Conservation (phyloP, 2,888 invertebrate genomes). For the Chaetogeoica ovagalla region DNA sequence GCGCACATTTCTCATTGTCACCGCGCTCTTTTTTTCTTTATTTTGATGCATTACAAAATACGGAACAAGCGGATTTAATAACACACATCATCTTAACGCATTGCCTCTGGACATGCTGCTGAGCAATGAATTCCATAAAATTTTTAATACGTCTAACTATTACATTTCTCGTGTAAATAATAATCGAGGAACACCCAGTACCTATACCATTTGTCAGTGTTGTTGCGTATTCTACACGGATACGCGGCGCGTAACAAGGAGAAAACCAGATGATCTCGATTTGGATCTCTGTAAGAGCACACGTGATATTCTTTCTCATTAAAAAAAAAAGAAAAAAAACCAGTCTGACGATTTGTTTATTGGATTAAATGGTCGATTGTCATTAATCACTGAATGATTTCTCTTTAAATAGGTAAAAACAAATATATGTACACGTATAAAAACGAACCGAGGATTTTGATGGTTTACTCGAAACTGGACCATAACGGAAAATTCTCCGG, state of each 20-base stretch:
- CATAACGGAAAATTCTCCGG: neutral
- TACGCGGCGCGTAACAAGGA: slow-evolving; percentile 6
- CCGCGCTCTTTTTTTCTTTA: neutral
- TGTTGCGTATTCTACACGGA: slow-evolving; percentile 12
- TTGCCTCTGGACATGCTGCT: neutral
- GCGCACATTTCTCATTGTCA: neutral
- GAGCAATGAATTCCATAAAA: neutral
- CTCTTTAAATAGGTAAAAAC: slow-evolving; percentile 13
- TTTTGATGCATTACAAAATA: neutral
- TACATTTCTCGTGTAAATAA: neutral
- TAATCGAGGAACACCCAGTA: slow-evolving; percentile 7
- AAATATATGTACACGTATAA: neutral
- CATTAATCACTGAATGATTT: slow-evolving; percentile 33
- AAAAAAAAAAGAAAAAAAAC: slow-evolving; percentile 38
- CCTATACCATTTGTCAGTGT: slow-evolving; percentile 32
- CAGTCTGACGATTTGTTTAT: slow-evolving; percentile 44
- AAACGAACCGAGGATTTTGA: neutral
- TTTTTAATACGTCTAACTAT: neutral
- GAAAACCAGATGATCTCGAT: slow-evolving; percentile 49
- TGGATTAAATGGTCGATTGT: slow-evolving; percentile 34
- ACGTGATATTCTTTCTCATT: slow-evolving; percentile 37
- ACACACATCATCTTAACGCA: neutral
- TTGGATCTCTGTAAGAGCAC: slow-evolving; percentile 22
- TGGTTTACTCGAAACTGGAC: slow-evolving; percentile 8
- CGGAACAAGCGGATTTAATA: neutral